These are phyloP conservation scores for Osmerus mordax DNA, from an alignment of 2,113 vertebrate genomes.

Conservation along the genomic window DNA sequence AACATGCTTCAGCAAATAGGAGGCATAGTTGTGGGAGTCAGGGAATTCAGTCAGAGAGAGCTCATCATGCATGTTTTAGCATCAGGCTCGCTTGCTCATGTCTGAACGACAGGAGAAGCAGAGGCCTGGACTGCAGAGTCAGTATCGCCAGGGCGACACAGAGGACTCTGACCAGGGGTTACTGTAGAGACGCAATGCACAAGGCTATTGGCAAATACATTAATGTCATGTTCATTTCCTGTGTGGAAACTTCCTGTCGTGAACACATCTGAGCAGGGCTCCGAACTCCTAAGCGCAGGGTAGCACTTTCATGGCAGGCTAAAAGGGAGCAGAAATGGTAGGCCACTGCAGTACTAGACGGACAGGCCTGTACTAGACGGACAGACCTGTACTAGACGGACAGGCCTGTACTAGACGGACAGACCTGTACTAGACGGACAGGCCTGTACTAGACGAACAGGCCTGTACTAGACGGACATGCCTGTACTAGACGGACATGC, in stretches of 20 bases:
- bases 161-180: neutral
- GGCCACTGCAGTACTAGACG: too few relatives aligned
- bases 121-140: neutral
- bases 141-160: too few relatives aligned
- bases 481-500: too few relatives aligned
- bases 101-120: conserved; percentile 18
- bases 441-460: too few relatives aligned
- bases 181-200: neutral
- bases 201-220: neutral
- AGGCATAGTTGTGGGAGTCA: conserved; percentile 25
- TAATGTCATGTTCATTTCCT: neutral
- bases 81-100: conserved; percentile 4
- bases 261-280: neutral
- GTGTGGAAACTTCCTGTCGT: neutral
- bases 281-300: too few relatives aligned
- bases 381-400: too few relatives aligned
- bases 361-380: too few relatives aligned
- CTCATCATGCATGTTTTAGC: conserved; percentile 31
- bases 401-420: too few relatives aligned
- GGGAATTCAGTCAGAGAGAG: conserved; percentile 23
- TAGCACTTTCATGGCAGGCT: too few relatives aligned
- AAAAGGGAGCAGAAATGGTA: too few relatives aligned
- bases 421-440: too few relatives aligned
- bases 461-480: too few relatives aligned
- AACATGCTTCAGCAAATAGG: conserved; percentile 35